Base-by-base conservation (phyloP, 2,113 vertebrate genomes). In the Cyprinodon variegatus region DNA sequence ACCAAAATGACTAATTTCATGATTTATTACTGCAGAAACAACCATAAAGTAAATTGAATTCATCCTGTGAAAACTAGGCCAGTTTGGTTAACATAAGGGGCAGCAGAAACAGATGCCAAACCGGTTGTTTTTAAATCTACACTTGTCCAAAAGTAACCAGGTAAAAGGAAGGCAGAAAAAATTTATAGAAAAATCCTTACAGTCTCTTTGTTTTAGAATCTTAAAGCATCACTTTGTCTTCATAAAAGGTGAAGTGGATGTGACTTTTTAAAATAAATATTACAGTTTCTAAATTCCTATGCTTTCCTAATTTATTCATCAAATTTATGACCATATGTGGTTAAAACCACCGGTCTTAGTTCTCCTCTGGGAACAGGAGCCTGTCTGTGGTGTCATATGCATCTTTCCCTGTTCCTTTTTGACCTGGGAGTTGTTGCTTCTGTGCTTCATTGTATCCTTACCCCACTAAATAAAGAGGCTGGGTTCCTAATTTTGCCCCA, bases 1-100 rank as follows among this genome's bases (percentile, higher is more conserved):
- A n/a, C 53, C 36, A 13, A 70, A 11, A 45, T 7, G 8, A 45
- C 39, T 13, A 13, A 17, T 8, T 5, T 41, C 45, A 36, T 48
- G 65, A 67, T 67, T 67, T 36, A 48, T 48, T 66, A n/a, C 41
- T 66, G 22, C 65, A 67, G 8, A 37, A 48, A 48, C 36, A 15
- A 67, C 43, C 22, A 43, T 45, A 22, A 65, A 48, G 29, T 67
- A 37, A 37, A 46, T 43, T 48, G 22, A 46, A 67, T 48, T 29
- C 7, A 48, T 8, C 9, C 5, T n/a, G 17, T n/a, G 50, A 17
- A 57, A 11, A 65, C 63, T 17, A 65, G 63, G 39, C 17, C 63
- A 43, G 22, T 13, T 45, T 48, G 36, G 65, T 48, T 67, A 45
- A 66, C 65, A 36, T 9, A 1, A 65, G 38, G n/a, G 40, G 3